Base-by-base conservation (phyloP, 2,888 invertebrate genomes). In the Penaeus monodon region DNA sequence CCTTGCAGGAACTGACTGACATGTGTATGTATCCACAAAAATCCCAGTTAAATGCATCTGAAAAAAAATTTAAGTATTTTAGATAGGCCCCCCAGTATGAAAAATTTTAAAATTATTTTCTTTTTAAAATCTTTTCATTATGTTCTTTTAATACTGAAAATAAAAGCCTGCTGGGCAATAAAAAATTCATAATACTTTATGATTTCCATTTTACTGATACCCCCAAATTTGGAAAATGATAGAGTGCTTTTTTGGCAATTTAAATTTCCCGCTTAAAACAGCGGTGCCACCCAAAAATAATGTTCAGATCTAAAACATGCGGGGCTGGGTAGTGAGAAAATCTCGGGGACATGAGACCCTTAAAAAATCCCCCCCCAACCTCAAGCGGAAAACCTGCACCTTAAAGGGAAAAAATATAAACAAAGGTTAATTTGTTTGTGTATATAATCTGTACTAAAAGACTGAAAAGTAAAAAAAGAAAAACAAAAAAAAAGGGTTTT, bases 181-280 rank as follows among this genome's bases (percentile, higher is more conserved):
- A 57, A 17, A 17, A 57, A 57, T 12, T 20, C 17, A 57, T 17
- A 57, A 20, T 57, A 57, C 14, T 57, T 20, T 57, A 78, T 24
- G 24, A 49, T 10, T 27, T 27, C 6, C 27, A 78, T n/a, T 33
- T 24, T 64, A n/a, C 27, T 27, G n/a, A n/a, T 10, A n/a, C 8
- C 10, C 10, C 63, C 27, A 3, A 78, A 12, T 27, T n/a, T 20
- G n/a, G 63, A 24, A 12, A 20, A 49, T 33, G 27, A 68, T 10
- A 49, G 49, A 49, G 12, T 49, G 49, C 49, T 49, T 49, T 57
- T 17, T 14, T n/a, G n/a, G 57, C 57, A 44, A 49, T 57, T 68
- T 84, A 84, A 84, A 33, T 29, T 84, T 84, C 22, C n/a, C n/a
- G n/a, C n/a, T n/a, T n/a, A n/a, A n/a, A 78, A 64, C 12, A 84